Evolutionary conservation across 2,797 vertebrate genomes (phyloP).

Genomic region (Mastacembelus armatus): DNA sequence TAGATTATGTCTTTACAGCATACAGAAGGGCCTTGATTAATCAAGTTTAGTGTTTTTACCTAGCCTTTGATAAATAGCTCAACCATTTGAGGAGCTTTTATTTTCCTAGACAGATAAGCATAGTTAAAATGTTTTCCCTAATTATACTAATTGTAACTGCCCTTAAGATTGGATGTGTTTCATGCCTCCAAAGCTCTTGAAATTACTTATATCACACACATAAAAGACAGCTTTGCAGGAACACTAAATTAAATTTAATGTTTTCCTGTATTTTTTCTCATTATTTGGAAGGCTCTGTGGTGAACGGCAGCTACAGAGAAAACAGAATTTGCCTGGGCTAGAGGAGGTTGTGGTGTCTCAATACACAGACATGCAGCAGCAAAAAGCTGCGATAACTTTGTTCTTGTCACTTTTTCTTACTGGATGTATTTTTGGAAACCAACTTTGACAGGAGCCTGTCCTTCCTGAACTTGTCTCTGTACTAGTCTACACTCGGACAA

Average conservation of each 20-base stretch:
- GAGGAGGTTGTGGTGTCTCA: slow-evolving; percentile 33
- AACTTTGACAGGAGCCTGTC: slow-evolving; percentile 62
- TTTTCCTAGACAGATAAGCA: slow-evolving; percentile 12
- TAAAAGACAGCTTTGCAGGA: slow-evolving; percentile 59
- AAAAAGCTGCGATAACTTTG: slow-evolving; percentile 35
- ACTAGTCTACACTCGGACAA: slow-evolving; percentile 27
- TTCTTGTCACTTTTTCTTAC: slow-evolving; percentile 50
- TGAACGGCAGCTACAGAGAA: slow-evolving; percentile 28
- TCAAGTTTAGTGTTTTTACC: not conserved
- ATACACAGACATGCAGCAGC: slow-evolving; percentile 29
- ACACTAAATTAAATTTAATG: slow-evolving; percentile 63
- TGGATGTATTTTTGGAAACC: slow-evolving; percentile 72
- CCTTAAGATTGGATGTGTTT: slow-evolving; percentile 15
- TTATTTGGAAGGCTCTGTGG: slow-evolving; percentile 41
- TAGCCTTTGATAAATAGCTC: slow-evolving; percentile 9
- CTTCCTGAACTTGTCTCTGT: slow-evolving; percentile 52
- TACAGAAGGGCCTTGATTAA: slow-evolving; percentile 5
- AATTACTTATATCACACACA: slow-evolving; percentile 17
- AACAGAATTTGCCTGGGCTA: slow-evolving; percentile 39
- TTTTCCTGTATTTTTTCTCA: slow-evolving; percentile 48
- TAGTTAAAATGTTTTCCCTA: slow-evolving; percentile 36
- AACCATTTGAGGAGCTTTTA: slow-evolving; percentile 9
- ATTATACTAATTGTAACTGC: slow-evolving; percentile 13
- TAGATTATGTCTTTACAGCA: not conserved
- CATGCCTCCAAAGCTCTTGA: slow-evolving; percentile 4